A percentile compares a stretch with the other conserved stretches of the same genome.
These are phyloP conservation scores for Ariolimax columbianus DNA, from an alignment of 2,888 invertebrate species.

Conservation along the genomic window DNA sequence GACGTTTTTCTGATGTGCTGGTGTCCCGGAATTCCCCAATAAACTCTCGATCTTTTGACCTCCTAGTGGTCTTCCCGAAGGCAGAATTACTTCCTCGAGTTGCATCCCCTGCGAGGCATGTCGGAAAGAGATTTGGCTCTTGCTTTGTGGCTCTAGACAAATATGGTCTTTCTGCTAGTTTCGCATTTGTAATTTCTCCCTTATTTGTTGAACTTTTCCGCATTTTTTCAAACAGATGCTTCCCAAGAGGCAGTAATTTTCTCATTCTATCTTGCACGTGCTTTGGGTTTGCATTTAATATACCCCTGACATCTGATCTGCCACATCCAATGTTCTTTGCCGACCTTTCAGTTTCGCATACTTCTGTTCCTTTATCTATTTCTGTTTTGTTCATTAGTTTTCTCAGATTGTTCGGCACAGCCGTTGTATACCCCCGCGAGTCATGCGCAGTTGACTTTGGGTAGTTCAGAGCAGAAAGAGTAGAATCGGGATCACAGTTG, in stretches of 20 bases:
- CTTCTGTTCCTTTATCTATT: neutral
- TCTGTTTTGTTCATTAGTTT: neutral
- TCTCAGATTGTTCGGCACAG: neutral
- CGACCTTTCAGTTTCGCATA: too few species aligned
- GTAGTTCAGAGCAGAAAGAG: neutral
- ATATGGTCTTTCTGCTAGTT: neutral
- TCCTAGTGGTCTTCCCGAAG: neutral
- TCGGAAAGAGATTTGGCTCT: neutral
- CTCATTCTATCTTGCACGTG: neutral
- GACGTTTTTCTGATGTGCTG: neutral
- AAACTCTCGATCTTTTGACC: too few species aligned
- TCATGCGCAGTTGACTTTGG: neutral
- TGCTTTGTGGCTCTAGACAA: neutral
- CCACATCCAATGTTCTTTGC: neutral
- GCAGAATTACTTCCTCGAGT: neutral
- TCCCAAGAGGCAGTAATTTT: neutral
- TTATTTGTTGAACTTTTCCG: too few species aligned
- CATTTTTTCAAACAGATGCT: too few species aligned
- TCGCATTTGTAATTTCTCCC: neutral
- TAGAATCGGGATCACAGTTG: neutral
- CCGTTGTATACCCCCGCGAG: neutral
- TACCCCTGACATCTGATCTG: neutral
- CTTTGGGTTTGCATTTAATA: neutral
- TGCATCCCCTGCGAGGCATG: neutral
- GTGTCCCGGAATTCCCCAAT: too few species aligned